Conservation (phyloP, 1,140 invertebrate genomes). For the Neotoxoptera formosana region DNA sequence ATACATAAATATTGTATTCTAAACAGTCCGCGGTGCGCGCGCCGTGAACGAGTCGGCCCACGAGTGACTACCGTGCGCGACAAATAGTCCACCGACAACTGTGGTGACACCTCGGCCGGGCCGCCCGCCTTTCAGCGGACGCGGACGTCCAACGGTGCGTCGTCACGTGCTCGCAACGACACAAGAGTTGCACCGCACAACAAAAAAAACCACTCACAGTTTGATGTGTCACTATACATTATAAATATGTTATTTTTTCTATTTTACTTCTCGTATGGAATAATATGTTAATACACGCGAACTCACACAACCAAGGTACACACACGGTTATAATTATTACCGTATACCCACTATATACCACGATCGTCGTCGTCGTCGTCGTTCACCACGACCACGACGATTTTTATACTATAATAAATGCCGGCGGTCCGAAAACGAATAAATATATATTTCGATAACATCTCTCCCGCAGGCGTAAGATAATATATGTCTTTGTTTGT, state of each 20-base stretch:
- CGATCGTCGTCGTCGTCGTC: not conserved
- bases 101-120: conserved; percentile 35
- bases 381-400: not conserved
- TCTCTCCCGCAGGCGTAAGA: not conserved
- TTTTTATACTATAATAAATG: not conserved
- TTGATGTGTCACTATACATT: conserved; percentile 19
- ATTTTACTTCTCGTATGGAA: not conserved
- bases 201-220: not conserved
- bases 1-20: conserved; percentile 19
- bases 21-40: not conserved
- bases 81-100: conserved; percentile 51
- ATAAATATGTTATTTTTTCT: not conserved
- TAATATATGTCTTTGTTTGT: not conserved
- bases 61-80: conserved; percentile 54
- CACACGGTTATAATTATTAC: not conserved
- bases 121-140: conserved; percentile 12
- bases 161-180: not conserved
- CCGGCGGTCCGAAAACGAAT: not conserved
- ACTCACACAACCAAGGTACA: not conserved
- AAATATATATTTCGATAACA: conserved; percentile 34
- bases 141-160: not conserved
- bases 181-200: not conserved
- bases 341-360: not conserved
- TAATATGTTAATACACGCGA: not conserved
- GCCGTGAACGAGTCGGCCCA: not conserved